Evolutionary conservation across 2,113 vertebrate genomes (phyloP), one percentile per base, ranked within the genome.

Genomic region (Dissostichus mawsoni): DNA sequence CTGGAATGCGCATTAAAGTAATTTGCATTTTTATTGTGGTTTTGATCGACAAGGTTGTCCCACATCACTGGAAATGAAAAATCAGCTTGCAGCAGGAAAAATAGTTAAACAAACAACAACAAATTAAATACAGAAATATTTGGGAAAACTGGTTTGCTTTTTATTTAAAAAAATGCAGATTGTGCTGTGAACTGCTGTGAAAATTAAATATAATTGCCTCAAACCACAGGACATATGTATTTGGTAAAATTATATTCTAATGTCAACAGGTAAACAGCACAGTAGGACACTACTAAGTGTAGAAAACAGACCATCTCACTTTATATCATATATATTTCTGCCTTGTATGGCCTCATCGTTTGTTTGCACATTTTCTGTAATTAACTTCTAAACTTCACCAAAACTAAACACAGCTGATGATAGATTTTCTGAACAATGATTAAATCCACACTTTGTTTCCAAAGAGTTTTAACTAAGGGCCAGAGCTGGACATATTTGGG

Each of bases 391-490:
- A 65, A 65, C 13, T 25, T 36, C 10, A 36, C 41, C 23, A 59
- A 59, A 71, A 51, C 25, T 20, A 50, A 71, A 51, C 53, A 50
- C 7, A n/a, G 29, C 33, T 2, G 18, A 44, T 9, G 8, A 1
- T 4, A 53, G 62, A 68, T 63, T n/a, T 62, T 53, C 17, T n/a
- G 7, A 63, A 71, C 50, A 50, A 50, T 25, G 36, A 9, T 3
- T 16, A 55, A n/a, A 50, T 12, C 12, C 41, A 17, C 47, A 13
- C 0, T 4, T 8, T 81, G n/a, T 65, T 67, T 50, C 25, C 44
- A 47, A 16, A 68, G 86, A 62, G 25, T 77, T 71, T 63, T 13
- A 62, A 25, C 29, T 11, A 63, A 67, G 74, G 55, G 5, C 2
- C 12, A 62, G 8, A 11, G 29, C 17, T 52, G 50, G 55, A 71